Conservation (phyloP, 2,888 invertebrate species). For the Campoplex capitator region DNA sequence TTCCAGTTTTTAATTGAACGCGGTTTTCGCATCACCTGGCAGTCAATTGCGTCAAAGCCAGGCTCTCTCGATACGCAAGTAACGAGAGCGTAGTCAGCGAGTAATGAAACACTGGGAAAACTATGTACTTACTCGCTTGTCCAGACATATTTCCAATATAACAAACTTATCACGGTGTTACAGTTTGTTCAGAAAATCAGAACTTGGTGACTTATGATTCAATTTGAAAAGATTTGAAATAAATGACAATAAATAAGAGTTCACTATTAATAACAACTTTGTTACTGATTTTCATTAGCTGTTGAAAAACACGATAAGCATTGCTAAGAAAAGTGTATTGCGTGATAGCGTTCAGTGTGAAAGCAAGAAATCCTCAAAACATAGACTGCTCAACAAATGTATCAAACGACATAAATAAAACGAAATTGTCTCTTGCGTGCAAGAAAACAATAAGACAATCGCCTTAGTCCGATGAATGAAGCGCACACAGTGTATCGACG, state of each 20-base stretch:
- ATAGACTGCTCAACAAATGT: neutral
- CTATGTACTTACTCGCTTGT: constrained; percentile 12
- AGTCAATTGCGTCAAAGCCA: neutral
- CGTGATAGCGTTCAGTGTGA: neutral
- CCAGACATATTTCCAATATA: neutral
- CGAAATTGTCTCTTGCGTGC: too few relatives aligned
- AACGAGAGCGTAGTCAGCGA: constrained; percentile 2
- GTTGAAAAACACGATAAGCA: constrained; percentile 35
- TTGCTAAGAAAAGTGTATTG: constrained; percentile 17
- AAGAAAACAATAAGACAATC: neutral
- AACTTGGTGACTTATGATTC: neutral
- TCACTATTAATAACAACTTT: neutral
- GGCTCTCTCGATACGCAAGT: neutral
- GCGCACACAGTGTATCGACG: constrained; percentile 48
- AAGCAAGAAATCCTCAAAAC: neutral
- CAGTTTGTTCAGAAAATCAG: neutral
- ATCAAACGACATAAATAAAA: neutral
- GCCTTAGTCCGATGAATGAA: constrained; percentile 11
- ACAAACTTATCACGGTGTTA: neutral
- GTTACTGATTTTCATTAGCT: neutral
- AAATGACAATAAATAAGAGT: neutral
- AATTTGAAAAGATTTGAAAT: neutral
- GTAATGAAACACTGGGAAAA: constrained; percentile 24
- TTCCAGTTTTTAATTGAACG: constrained; percentile 61
- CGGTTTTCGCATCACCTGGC: neutral